Evolutionary conservation across 1,140 invertebrate genomes (phyloP).

Genomic region (Atta cephalotes): DNA sequence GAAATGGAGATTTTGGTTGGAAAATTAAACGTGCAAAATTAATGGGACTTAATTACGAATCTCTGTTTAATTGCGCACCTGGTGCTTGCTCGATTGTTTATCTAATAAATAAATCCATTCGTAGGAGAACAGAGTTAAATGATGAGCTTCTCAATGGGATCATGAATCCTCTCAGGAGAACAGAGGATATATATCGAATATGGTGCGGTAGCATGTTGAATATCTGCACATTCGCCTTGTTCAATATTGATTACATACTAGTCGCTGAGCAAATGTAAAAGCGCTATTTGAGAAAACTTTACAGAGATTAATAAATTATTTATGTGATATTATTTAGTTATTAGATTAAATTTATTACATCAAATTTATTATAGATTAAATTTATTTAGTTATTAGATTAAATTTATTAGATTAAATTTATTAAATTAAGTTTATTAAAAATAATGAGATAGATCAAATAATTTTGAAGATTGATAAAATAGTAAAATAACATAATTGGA

Average conservation of each 20-base stretch:
- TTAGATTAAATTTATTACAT: neutral
- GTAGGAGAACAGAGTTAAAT: constrained; percentile 28
- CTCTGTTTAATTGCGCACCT: constrained; percentile 57
- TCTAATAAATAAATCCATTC: constrained; percentile 45
- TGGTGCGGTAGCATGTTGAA: neutral
- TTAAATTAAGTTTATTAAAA: neutral
- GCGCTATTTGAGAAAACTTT: neutral
- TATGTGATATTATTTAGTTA: neutral
- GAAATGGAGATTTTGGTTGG: constrained; percentile 33
- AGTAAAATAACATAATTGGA: neutral
- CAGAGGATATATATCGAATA: constrained; percentile 5
- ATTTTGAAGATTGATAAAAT: neutral
- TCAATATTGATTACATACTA: neutral
- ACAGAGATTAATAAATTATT: neutral
- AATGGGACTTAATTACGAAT: constrained; percentile 68
- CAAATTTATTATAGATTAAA: neutral
- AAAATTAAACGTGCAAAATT: constrained; percentile 69
- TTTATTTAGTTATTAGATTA: neutral
- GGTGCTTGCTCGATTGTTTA: constrained; percentile 18
- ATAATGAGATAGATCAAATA: neutral
- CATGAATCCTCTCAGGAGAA: constrained; percentile 10
- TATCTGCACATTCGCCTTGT: neutral
- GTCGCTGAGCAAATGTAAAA: neutral
- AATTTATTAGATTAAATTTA: neutral
- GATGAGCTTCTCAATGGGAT: constrained; percentile 25